These are phyloP conservation scores for Rhogogaster chlorosoma DNA, from an alignment of 2,888 invertebrate genomes.

Conservation along the genomic window DNA sequence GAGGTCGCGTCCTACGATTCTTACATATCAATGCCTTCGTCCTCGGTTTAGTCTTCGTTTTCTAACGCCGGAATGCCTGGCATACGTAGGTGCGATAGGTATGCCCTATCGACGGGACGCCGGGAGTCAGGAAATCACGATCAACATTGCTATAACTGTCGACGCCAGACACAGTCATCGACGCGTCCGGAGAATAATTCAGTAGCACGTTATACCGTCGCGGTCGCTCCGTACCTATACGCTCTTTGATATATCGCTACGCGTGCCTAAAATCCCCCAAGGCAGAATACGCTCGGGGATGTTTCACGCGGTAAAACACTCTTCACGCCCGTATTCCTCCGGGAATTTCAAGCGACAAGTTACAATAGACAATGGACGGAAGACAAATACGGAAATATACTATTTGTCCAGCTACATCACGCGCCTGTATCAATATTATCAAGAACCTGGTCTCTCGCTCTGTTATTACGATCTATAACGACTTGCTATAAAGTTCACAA, in stretches of 20 bases:
- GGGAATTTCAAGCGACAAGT: conserved; percentile 35
- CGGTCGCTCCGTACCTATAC: background rate
- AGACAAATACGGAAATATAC: conserved; percentile 42
- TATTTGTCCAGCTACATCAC: background rate
- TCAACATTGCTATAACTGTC: conserved; percentile 56
- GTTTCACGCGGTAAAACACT: conserved; percentile 28
- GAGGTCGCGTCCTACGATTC: conserved; percentile 52
- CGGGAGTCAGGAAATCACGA: conserved; percentile 67
- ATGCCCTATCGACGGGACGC: conserved; percentile 42
- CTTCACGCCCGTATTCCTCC: conserved; percentile 24
- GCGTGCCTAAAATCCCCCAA: conserved; percentile 40
- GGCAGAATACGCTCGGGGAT: conserved; percentile 13
- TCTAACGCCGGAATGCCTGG: background rate
- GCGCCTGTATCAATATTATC: background rate
- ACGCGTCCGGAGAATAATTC: conserved; percentile 48
- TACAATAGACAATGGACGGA: conserved; percentile 41
- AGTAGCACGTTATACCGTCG: conserved; percentile 31
- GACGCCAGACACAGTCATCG: conserved; percentile 50
- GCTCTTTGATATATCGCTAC: conserved; percentile 16
- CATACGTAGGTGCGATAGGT: background rate
- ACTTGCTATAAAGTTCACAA: background rate
- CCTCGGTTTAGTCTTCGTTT: background rate
- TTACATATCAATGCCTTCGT: conserved; percentile 4
- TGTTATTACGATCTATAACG: background rate
- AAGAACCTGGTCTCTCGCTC: background rate